Evolutionary conservation across 2,113 vertebrate genomes (phyloP), one percentile per base, ranked within the genome.

Genomic region (Tragelaphus imberbis): DNA sequence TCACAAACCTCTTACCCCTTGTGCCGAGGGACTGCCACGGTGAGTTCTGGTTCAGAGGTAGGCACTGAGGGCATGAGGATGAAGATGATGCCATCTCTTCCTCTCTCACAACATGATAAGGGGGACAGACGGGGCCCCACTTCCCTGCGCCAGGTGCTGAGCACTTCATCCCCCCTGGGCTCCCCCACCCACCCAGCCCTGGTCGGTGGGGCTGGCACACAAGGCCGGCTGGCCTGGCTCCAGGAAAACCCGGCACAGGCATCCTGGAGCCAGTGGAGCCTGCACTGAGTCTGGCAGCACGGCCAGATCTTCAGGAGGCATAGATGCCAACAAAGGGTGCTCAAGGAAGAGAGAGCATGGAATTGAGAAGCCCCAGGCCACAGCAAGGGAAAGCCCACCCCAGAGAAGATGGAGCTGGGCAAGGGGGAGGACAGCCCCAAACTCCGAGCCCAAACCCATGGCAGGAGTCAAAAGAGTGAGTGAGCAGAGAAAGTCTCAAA

Each of bases 391-490:
- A 53, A 28, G 21, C 4, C 90, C 16, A 2, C 55, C 77, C 16
- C 27, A 15, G 58, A 47, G 36, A 71, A 28, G 55, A 40, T 23
- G 16, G 28, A 51, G 36, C 51, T n/a, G 21, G 27, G 28, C 30
- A 36, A 88, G 59, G 21, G 14, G 44, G 75, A 79, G 81, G 28
- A 27, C 10, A n/a, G 23, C 33, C 51, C 53, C 11, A 49, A 59
- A 49, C 25, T 6, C 49, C 5, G 4, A 33, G 47, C 80, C 49
- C 2, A 2, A 33, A 59, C 5, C 19, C 11, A 0, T 19, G 2
- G 28, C 47, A 19, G 77, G 25, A 15, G 25, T 49, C 85, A 2
- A 23, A 82, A 80, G 28, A 91, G 28, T 17, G 27, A 49, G 47
- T 2, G 19, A 88, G 16, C 82, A 33, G 27, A 92, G 80, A 30